phyloP scores from a whole-genome alignment of 2,888 invertebrate genomes.

The Sericinus montela region DNA sequence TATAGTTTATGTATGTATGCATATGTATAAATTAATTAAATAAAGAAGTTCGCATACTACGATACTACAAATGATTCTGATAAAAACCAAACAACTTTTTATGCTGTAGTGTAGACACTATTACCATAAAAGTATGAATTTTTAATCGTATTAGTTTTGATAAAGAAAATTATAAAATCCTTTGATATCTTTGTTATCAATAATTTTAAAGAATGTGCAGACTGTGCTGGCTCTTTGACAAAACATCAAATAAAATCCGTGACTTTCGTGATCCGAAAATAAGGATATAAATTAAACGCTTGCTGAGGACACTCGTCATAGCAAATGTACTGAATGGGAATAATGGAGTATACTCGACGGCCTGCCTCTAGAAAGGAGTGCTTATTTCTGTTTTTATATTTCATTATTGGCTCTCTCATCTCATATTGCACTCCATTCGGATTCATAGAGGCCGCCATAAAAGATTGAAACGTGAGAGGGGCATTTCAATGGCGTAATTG shows the following conservation, averaged over 20 bases:
- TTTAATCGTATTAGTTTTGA: too few species aligned
- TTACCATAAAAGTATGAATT: too few species aligned
- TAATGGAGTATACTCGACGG: slow-evolving; percentile 68
- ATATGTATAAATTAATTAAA: too few species aligned
- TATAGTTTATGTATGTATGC: too few species aligned
- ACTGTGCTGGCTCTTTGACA: slow-evolving; percentile 5
- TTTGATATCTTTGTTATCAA: too few species aligned
- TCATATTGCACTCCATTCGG: slow-evolving; percentile 71
- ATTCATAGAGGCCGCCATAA: slow-evolving; percentile 73
- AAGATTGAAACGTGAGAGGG: slow-evolving; percentile 77
- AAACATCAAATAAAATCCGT: slow-evolving; percentile 20
- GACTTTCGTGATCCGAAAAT: slow-evolving; percentile 20
- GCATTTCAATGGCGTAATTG: slow-evolving; percentile 76
- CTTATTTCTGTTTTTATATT: slow-evolving; percentile 77
- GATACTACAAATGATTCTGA: too few species aligned
- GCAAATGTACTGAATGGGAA: slow-evolving; percentile 64
- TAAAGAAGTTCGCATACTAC: too few species aligned
- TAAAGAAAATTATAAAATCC: too few species aligned
- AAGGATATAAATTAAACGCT: slow-evolving; percentile 62
- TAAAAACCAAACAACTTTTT: too few species aligned
- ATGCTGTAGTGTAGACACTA: too few species aligned
- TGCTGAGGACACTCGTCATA: slow-evolving; percentile 64
- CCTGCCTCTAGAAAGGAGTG: slow-evolving; percentile 60
- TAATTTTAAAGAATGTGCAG: too few species aligned
- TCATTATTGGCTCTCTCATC: slow-evolving; percentile 77